Percentiles rank a stretch among this genome's conserved stretches.
These are phyloP conservation scores for Meandrusa payeni DNA, from an alignment of 2,888 invertebrate genomes.

Conservation along the genomic window DNA sequence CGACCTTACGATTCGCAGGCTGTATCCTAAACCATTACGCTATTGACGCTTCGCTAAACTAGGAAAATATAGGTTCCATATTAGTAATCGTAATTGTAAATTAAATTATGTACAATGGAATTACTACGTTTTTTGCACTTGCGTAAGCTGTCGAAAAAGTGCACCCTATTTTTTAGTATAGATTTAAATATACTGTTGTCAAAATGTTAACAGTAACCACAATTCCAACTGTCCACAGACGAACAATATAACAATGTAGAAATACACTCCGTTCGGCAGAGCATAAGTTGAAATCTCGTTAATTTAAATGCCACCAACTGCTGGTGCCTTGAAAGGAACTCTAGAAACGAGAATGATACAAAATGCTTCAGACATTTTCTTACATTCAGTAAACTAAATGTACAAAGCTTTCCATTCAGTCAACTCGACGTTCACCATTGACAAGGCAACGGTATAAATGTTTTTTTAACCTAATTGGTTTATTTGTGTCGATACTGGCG, in stretches of 20 bases:
- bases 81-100: too few species aligned
- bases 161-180: too few species aligned
- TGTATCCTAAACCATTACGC: too few species aligned
- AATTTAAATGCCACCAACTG: conserved; percentile 23
- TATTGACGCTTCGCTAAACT: too few species aligned
- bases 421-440: conserved; percentile 14
- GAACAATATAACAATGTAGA: conserved; percentile 19
- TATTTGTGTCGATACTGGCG: conserved; percentile 17
- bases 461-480: conserved; percentile 20
- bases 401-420: conserved; percentile 20
- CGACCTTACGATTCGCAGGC: too few species aligned
- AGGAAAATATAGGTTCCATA: too few species aligned
- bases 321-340: conserved; percentile 8
- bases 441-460: conserved; percentile 3
- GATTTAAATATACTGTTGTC: too few species aligned
- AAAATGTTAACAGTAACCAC: too few species aligned
- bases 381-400: conserved; percentile 17
- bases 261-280: conserved; percentile 14
- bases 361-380: conserved; percentile 19
- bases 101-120: too few species aligned
- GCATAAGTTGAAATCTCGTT: conserved; percentile 21
- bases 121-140: too few species aligned
- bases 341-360: conserved; percentile 15
- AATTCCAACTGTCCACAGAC: conserved; percentile 20
- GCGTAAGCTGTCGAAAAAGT: too few species aligned